phyloP scores from a whole-genome alignment of 1,140 invertebrate species.

The Plutomurus gul region DNA sequence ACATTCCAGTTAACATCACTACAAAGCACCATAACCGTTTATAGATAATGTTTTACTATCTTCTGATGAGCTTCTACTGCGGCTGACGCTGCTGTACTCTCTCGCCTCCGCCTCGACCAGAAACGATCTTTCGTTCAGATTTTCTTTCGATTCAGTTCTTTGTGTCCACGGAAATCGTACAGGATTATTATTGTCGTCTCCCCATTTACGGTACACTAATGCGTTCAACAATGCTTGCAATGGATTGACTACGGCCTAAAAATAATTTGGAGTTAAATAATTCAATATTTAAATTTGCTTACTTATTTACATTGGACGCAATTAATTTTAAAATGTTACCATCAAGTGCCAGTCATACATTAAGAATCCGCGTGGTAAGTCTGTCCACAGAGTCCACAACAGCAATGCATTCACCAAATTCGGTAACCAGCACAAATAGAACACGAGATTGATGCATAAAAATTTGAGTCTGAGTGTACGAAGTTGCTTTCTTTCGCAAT shows the following conservation, averaged over 20 bases:
- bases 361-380: constrained; percentile 69
- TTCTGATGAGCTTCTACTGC: not conserved
- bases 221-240: constrained; percentile 79
- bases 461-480: constrained; percentile 73
- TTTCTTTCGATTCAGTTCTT: not conserved
- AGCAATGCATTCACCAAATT: constrained; percentile 77
- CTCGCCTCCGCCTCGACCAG: constrained; percentile 24
- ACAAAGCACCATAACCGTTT: constrained; percentile 30
- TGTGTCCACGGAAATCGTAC: constrained; percentile 53
- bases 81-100: not conserved
- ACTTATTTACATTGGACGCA: too few relatives aligned
- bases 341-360: constrained; percentile 77
- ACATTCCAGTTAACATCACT: not conserved
- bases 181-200: constrained; percentile 55
- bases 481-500: constrained; percentile 70
- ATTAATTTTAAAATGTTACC: too few relatives aligned
- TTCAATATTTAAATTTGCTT: too few relatives aligned
- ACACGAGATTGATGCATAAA: constrained; percentile 73
- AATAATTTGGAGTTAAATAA: too few relatives aligned
- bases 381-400: constrained; percentile 75
- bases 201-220: constrained; percentile 75
- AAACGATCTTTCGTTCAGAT: constrained; percentile 13
- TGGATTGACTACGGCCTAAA: constrained; percentile 76
- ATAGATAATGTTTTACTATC: constrained; percentile 35
- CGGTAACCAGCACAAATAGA: constrained; percentile 80